Base-by-base conservation (phyloP, 2,797 vertebrate genomes). In the Sorex maritimensis region DNA sequence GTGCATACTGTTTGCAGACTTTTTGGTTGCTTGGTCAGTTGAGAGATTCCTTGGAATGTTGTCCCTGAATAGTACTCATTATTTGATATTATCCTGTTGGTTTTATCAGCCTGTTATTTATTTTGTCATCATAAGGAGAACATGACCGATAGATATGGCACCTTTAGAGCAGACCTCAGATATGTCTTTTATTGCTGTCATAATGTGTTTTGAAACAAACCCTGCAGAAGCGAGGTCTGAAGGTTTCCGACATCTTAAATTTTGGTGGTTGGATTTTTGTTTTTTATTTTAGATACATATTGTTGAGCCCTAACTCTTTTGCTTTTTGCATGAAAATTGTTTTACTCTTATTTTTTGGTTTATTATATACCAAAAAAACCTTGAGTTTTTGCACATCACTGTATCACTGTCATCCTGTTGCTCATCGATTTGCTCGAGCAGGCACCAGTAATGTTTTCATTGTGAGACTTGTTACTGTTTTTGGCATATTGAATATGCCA, bases 81-180 rank as follows among this genome's bases (percentile, higher is more conserved):
- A 87, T 79, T 87, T 94, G 65, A 90, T 78, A 0, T 74, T 89
- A 90, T 41, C 61, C 41, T 67, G 80, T 82, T 95, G 79, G 17
- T 81, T 86, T 91, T 91, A 87, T 86, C 75, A 75, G 44, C 81
- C 92, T 93, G 9, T 81, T 90, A 61, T 86, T 77, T 93, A 78
- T 95, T 44, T 78, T 96, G 55, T 94, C 41, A 67, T 84, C 58
- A 92, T 87, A 61, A 77, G 74, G 78, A 93, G 92, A 61, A 91
- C 19, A 87, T 89, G 49, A 82, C 81, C 81, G 71, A 23, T 21
- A 91, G 87, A 87, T 74, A 34, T 19, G 92, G 69, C 79, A 79
- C 87, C 71, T 86, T 87, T 79, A 69, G 81, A 94, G 84, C 34
- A 91, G 71, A 88, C 26, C 30, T 84, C 58, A 58, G 52, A 38